These are phyloP conservation scores for Coenobita brevimanus DNA, from an alignment of 1,140 invertebrate species.

Conservation along the genomic window DNA sequence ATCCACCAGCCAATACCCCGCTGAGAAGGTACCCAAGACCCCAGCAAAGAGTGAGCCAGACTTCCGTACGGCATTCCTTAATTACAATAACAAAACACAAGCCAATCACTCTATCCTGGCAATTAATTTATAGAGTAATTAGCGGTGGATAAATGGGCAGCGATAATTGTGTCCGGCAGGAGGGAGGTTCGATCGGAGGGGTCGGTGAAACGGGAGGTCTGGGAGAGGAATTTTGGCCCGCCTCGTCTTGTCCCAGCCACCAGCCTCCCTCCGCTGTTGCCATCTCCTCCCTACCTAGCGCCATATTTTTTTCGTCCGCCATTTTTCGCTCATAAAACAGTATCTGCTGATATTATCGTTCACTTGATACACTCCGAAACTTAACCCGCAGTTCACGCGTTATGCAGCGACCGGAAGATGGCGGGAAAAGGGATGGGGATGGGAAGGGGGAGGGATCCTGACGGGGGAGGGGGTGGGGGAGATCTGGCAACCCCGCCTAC, in stretches of 20 bases:
- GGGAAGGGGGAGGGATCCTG: too few relatives aligned
- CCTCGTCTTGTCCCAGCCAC: slow-evolving; percentile 4
- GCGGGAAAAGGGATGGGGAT: too few relatives aligned
- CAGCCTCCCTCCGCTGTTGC: slow-evolving; percentile 19
- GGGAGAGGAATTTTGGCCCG: too few relatives aligned
- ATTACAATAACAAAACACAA: too few relatives aligned
- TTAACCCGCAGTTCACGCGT: background rate
- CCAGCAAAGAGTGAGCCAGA: background rate
- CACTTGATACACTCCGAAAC: slow-evolving; percentile 34
- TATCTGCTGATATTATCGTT: slow-evolving; percentile 10
- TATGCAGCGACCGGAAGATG: too few relatives aligned
- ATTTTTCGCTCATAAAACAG: background rate
- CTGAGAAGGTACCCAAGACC: slow-evolving; percentile 25
- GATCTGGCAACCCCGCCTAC: background rate
- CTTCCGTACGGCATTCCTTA: background rate
- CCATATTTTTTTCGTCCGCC: background rate
- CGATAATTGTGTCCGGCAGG: too few relatives aligned
- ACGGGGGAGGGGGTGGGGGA: too few relatives aligned
- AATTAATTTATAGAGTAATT: too few relatives aligned
- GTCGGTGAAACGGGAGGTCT: too few relatives aligned
- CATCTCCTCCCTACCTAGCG: slow-evolving; percentile 14
- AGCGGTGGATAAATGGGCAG: too few relatives aligned
- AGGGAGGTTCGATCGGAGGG: too few relatives aligned
- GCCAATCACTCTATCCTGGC: too few relatives aligned
- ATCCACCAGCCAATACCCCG: slow-evolving; percentile 23